Conservation (phyloP, 2,113 vertebrate species). For the Oncorhynchus gorbuscha region DNA sequence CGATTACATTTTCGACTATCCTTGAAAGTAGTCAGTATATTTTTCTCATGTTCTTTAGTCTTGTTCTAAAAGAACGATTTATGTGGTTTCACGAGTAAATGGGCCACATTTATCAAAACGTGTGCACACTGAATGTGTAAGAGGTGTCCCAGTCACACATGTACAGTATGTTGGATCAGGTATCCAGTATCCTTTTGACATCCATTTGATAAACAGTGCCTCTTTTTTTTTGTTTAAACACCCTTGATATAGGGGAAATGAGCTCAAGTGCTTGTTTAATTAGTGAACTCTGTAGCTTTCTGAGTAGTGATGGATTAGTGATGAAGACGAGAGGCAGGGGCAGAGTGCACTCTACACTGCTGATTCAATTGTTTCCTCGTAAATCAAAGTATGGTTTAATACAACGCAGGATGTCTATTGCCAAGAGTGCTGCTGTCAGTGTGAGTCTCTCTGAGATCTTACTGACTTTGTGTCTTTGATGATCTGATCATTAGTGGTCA, state of each 20-base stretch:
- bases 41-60: not conserved
- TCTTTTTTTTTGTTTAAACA: not conserved
- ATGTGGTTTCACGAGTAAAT: not conserved
- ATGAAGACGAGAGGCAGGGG: not conserved
- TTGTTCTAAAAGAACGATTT: not conserved
- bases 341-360: not conserved
- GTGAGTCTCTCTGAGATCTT: not conserved
- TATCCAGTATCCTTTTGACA: not conserved
- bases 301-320: not conserved
- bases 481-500: constrained; percentile 1
- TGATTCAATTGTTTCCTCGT: not conserved
- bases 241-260: not conserved
- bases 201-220: not conserved
- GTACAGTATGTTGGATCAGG: no score
- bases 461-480: constrained; percentile 9
- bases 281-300: not conserved
- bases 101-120: no score
- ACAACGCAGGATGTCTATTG: not conserved
- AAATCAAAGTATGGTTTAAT: not conserved
- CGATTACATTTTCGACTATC: not conserved
- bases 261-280: not conserved
- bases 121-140: no score
- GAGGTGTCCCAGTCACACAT: no score
- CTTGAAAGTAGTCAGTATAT: not conserved
- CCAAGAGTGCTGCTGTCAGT: not conserved